Percentiles rank a stretch among this genome's conserved stretches.
Conservation (phyloP, 2,888 invertebrate genomes). For the Linnaemya vulpina region DNA sequence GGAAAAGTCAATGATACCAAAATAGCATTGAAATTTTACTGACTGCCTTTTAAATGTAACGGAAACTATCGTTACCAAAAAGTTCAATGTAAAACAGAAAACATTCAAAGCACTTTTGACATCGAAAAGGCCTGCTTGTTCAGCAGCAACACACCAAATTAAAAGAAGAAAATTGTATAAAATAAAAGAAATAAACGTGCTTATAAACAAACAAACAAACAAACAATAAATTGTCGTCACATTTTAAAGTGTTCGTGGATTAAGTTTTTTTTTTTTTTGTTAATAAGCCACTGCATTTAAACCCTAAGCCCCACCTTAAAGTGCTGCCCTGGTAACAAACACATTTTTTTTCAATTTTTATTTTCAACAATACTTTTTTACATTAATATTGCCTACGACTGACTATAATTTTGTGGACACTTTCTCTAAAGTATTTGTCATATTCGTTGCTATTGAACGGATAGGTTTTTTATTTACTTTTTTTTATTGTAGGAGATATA, state of each 20-base stretch:
- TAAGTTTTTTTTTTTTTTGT: constrained; percentile 24
- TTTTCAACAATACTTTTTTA: constrained; percentile 52
- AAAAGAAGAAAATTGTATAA: not conserved
- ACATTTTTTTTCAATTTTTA: constrained; percentile 28
- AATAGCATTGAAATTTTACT: constrained; percentile 29
- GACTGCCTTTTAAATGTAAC: constrained; percentile 38
- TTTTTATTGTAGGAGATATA: not conserved
- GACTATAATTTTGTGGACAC: constrained; percentile 60
- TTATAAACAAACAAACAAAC: constrained; percentile 59
- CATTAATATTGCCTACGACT: constrained; percentile 12
- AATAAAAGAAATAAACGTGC: constrained; percentile 39
- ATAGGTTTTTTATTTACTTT: constrained; percentile 20
- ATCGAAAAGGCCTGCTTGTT: constrained; percentile 52
- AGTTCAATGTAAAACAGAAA: constrained; percentile 8
- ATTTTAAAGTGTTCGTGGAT: constrained; percentile 16
- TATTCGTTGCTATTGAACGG: constrained; percentile 30
- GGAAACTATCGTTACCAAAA: constrained; percentile 59
- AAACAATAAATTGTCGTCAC: constrained; percentile 59
- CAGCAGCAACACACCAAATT: constrained; percentile 8
- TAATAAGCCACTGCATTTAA: constrained; percentile 51
- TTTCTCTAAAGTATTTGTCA: constrained; percentile 61
- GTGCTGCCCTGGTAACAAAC: constrained; percentile 29
- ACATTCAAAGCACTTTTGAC: constrained; percentile 3
- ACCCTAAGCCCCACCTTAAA: constrained; percentile 63
- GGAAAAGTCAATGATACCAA: constrained; percentile 60